phyloP scores from a whole-genome alignment of 2,888 invertebrate species.

The Zhengitettix transpicula region DNA sequence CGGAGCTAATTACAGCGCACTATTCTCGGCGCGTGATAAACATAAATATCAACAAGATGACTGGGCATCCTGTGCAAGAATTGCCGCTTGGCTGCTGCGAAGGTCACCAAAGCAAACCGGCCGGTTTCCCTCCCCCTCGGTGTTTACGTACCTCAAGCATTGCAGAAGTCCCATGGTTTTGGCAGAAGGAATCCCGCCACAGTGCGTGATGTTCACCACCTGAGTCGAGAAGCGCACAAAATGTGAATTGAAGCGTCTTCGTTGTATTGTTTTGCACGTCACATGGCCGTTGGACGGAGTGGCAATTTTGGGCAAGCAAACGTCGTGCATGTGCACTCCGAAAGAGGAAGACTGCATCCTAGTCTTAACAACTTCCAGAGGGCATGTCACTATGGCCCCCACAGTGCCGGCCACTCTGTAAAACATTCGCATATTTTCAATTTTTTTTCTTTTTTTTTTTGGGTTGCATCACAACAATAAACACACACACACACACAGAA shows the following conservation, averaged over 20 bases:
- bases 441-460: background rate
- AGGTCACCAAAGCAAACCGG: background rate
- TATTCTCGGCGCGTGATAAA: too few species aligned
- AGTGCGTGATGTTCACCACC: slow-evolving; percentile 53
- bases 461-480: background rate
- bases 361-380: slow-evolving; percentile 94
- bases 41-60: too few species aligned
- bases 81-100: too few species aligned
- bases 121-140: background rate
- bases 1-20: too few species aligned
- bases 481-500: background rate
- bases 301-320: slow-evolving; percentile 25
- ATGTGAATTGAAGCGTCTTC: slow-evolving; percentile 59
- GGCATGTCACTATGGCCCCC: slow-evolving; percentile 93
- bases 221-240: slow-evolving; percentile 50
- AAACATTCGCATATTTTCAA: slow-evolving; percentile 13
- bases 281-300: slow-evolving; percentile 26
- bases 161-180: slow-evolving; percentile 59
- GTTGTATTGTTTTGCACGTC: slow-evolving; percentile 38
- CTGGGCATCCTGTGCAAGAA: too few species aligned
- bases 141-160: slow-evolving; percentile 49
- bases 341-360: slow-evolving; percentile 83
- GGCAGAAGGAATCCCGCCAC: slow-evolving; percentile 33
- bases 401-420: slow-evolving; percentile 87
- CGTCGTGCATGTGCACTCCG: slow-evolving; percentile 20